Base-by-base conservation (phyloP, 2,888 invertebrate species). In the Margaritifera margaritifera region DNA sequence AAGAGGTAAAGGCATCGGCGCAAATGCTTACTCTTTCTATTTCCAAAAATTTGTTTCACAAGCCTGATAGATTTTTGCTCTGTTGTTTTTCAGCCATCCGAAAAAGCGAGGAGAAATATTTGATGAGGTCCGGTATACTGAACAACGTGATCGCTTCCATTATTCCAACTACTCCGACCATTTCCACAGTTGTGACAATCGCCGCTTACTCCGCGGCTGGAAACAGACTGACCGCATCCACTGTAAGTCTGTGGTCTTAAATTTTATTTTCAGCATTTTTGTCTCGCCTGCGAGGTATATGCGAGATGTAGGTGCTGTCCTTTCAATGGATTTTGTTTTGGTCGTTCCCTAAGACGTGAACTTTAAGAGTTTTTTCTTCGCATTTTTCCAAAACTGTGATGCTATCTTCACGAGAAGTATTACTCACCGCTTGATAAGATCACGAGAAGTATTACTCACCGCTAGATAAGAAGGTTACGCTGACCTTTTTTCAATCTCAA, bases 161-260 rank as follows among this genome's bases (percentile, higher is more conserved):
- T 71, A 91, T 92, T 19, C 92, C 92, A 18, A 91, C 92, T 22
- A 90, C 93, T 42, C 92, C 93, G 18, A 90, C 92, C 20, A 89
- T 93, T 50, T 91, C 92, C 1, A 91, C 92, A n/a, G 92, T 93
- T 71, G 87, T 92, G 55, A 92, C 92, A 0, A 92, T 93, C 79
- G 86, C 92, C 51, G 90, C 91, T 20, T 92, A 92, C 74, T 90
- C 92, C 42, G 88, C 90, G 4, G 86, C 90, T 27, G 92, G 92
- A 58, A 89, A 91, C 83, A 90, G 90, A 79, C 90, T 93, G 15
- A 90, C 91, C 22, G 91, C 92, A 11, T 91, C 92, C 20, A 92
- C 92, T 90, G 93, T 93, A 89, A 80, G 80, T 72, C 25, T 27
- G 11, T 11, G 15, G 8, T 42, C 42, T 42, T 11, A 42, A 42